These are phyloP conservation scores for Aleiodes leptofemur DNA, from an alignment of 2,888 invertebrate genomes.

Conservation along the genomic window DNA sequence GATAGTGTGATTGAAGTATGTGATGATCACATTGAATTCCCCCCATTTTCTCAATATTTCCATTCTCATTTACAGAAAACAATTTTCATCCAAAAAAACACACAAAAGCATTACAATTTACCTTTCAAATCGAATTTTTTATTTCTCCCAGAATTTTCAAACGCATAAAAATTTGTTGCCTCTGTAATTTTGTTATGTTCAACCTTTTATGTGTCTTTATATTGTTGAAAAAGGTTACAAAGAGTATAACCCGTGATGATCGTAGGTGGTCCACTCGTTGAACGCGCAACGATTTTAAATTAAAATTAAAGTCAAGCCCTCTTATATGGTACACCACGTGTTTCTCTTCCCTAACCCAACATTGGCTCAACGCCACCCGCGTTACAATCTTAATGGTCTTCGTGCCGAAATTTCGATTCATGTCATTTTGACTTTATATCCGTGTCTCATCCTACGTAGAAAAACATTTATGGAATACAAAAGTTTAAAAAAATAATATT, in stretches of 20 bases:
- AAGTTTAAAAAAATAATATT: slow-evolving; percentile 6
- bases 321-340: slow-evolving; percentile 62
- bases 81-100: no score
- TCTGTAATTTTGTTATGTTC: no score
- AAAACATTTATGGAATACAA: background rate
- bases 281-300: slow-evolving; percentile 72
- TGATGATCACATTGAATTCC: no score
- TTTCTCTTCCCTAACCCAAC: slow-evolving; percentile 56
- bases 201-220: background rate
- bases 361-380: slow-evolving; percentile 65
- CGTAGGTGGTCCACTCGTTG: slow-evolving; percentile 72
- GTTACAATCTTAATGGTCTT: slow-evolving; percentile 70
- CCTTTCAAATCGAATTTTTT: no score
- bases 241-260: slow-evolving; percentile 56
- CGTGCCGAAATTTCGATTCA: slow-evolving; percentile 64
- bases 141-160: no score
- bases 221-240: slow-evolving; percentile 2
- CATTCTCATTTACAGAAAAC: no score
- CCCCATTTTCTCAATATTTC: no score
- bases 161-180: no score
- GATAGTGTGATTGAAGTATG: background rate
- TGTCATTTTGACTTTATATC: slow-evolving; percentile 39
- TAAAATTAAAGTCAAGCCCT: slow-evolving; percentile 73
- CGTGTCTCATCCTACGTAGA: slow-evolving; percentile 10
- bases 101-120: no score